Conservation (phyloP, 2,888 invertebrate genomes). For the Leucoptera coffeella region DNA sequence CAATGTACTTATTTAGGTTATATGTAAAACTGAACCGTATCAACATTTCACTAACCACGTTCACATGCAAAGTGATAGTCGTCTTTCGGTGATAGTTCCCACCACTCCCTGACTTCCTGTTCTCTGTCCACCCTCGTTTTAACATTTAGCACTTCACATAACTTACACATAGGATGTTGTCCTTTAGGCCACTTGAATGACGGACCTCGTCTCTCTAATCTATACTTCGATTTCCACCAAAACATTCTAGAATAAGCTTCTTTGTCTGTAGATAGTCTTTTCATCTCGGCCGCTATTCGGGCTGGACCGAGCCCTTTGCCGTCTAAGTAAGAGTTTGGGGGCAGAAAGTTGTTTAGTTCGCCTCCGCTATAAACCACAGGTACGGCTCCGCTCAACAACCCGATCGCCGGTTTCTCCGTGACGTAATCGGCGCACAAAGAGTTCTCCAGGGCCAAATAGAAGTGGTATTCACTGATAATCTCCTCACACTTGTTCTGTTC, state of each 20-base stretch:
- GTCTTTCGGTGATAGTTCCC: too few relatives aligned
- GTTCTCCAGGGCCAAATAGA: conserved; percentile 64
- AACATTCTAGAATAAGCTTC: conserved; percentile 59
- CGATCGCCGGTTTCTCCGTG: conserved; percentile 57
- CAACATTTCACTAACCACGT: too few relatives aligned
- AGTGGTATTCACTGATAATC: conserved; percentile 53
- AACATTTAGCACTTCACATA: too few relatives aligned
- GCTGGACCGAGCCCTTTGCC: conserved; percentile 53
- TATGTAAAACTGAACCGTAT: too few relatives aligned
- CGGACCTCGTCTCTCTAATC: conserved; percentile 16
- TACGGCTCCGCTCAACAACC: conserved; percentile 33
- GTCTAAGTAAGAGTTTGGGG: conserved; percentile 56
- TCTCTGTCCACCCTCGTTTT: too few relatives aligned
- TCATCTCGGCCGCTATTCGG: conserved; percentile 53
- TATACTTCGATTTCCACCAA: conserved; percentile 55
- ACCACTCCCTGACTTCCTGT: too few relatives aligned
- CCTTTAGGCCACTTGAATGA: conserved; percentile 12
- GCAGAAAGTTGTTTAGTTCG: conserved; percentile 36
- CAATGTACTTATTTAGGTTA: too few relatives aligned
- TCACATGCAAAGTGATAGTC: too few relatives aligned
- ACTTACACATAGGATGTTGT: conserved; percentile 47
- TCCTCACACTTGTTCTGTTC: conserved; percentile 15
- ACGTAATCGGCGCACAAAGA: conserved; percentile 64
- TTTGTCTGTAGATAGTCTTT: conserved; percentile 37
- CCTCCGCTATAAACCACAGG: conserved; percentile 50